Conservation (phyloP, 2,888 invertebrate genomes). For the Campoletis raptor region DNA sequence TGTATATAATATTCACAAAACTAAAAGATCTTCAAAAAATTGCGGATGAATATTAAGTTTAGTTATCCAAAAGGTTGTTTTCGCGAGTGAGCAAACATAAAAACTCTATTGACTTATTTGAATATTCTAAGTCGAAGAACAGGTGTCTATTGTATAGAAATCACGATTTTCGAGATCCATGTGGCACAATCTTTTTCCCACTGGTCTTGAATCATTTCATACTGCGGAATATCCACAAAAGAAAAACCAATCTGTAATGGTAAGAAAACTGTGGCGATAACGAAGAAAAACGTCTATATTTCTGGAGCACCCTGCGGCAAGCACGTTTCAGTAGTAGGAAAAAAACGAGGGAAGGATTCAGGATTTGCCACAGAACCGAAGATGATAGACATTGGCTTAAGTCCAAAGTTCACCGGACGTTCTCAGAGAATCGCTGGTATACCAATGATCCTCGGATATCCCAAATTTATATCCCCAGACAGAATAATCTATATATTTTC, state of each 20-base stretch:
- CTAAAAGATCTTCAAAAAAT: background rate
- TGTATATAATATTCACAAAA: background rate
- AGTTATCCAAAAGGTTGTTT: background rate
- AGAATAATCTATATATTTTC: constrained; percentile 23
- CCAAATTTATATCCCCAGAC: constrained; percentile 51
- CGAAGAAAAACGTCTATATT: constrained; percentile 48
- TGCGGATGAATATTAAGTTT: background rate
- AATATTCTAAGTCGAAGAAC: background rate
- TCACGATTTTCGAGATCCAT: background rate
- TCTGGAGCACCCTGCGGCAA: constrained; percentile 21
- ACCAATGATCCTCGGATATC: constrained; percentile 35
- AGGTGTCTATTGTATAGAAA: constrained; percentile 7
- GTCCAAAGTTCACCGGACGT: constrained; percentile 34
- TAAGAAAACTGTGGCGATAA: constrained; percentile 52
- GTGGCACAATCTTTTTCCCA: constrained; percentile 9
- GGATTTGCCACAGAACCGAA: constrained; percentile 22
- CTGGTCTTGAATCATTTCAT: constrained; percentile 35
- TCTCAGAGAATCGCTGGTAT: constrained; percentile 31
- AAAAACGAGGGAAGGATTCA: constrained; percentile 16
- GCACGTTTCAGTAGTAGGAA: constrained; percentile 4
- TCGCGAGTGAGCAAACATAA: background rate
- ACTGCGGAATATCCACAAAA: constrained; percentile 31
- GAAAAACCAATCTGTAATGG: constrained; percentile 9
- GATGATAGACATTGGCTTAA: constrained; percentile 50
- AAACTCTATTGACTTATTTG: constrained; percentile 3